Conservation (phyloP, 1,140 invertebrate genomes). For the Drosophila cardini region DNA sequence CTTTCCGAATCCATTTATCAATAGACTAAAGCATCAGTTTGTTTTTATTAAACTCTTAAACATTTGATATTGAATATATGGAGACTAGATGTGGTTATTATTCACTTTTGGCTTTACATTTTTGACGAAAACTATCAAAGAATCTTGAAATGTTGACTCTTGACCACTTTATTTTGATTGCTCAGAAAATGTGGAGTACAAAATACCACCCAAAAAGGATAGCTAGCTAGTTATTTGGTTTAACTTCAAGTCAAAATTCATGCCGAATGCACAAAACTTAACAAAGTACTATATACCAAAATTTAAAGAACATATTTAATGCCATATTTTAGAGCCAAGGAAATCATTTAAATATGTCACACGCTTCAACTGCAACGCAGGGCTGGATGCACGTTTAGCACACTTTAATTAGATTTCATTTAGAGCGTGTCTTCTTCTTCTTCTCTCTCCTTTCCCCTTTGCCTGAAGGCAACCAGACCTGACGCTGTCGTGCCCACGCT, state of each 20-base stretch:
- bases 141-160: neutral
- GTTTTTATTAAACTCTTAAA: constrained; percentile 33
- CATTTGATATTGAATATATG: constrained; percentile 36
- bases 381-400: constrained; percentile 59
- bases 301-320: neutral
- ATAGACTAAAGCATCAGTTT: constrained; percentile 17
- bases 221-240: too few relatives aligned
- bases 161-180: neutral
- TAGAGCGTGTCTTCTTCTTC: constrained; percentile 34
- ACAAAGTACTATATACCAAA: neutral
- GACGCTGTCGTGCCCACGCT: constrained; percentile 16
- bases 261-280: neutral
- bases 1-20: neutral
- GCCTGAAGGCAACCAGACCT: constrained; percentile 9
- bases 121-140: neutral
- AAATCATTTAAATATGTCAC: constrained; percentile 32
- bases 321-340: neutral
- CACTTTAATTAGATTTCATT: constrained; percentile 81
- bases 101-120: constrained; percentile 3
- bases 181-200: too few relatives aligned
- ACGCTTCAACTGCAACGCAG: constrained; percentile 50
- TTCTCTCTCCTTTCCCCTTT: neutral
- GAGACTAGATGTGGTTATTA: constrained; percentile 6
- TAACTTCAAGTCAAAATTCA: neutral
- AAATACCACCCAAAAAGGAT: too few relatives aligned